phyloP scores from a whole-genome alignment of 2,888 invertebrate species.

The Hirtodrosophila trivittata region DNA sequence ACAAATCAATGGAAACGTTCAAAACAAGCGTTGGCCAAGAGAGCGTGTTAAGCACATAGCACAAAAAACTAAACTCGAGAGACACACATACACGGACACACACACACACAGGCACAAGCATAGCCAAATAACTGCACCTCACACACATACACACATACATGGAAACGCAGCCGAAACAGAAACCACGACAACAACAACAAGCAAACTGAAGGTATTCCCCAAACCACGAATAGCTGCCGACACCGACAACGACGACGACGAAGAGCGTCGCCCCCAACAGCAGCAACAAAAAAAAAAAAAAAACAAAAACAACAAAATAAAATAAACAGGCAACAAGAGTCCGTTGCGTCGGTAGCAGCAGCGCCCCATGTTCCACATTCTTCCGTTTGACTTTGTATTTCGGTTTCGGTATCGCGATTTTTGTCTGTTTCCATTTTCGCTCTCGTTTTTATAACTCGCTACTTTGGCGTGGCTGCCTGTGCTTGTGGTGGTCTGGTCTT shows the following conservation, averaged over 20 bases:
- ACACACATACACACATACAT: conserved; percentile 27
- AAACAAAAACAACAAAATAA: conserved; percentile 10
- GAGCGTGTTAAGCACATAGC: conserved; percentile 46
- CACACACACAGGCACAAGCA: conserved; percentile 38
- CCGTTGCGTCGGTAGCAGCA: conserved; percentile 23
- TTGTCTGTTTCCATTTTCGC: conserved; percentile 71
- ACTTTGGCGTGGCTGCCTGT: conserved; percentile 30
- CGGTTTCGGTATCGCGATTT: conserved; percentile 52
- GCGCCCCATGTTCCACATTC: conserved; percentile 78
- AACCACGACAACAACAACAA: conserved; percentile 22
- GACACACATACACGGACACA: conserved; percentile 26
- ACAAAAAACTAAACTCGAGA: conserved; percentile 25
- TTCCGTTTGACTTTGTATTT: conserved; percentile 57
- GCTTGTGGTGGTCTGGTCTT: conserved; percentile 6
- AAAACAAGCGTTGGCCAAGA: conserved; percentile 37
- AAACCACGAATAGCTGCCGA: conserved; percentile 65
- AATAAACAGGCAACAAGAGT: conserved; percentile 5
- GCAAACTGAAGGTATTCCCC: conserved; percentile 73
- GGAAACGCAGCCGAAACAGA: conserved; percentile 5
- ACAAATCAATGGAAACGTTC: conserved; percentile 61
- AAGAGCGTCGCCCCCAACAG: conserved; percentile 59
- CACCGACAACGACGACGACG: conserved; percentile 32
- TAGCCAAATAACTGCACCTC: conserved; percentile 73
- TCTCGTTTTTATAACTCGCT: conserved; percentile 68
- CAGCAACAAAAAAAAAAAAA: conserved; percentile 23